Evolutionary conservation across 1,140 invertebrate genomes (phyloP), one percentile per base, ranked within the genome.

Genomic region (Pachyrhynchus sulphureomaculatus): DNA sequence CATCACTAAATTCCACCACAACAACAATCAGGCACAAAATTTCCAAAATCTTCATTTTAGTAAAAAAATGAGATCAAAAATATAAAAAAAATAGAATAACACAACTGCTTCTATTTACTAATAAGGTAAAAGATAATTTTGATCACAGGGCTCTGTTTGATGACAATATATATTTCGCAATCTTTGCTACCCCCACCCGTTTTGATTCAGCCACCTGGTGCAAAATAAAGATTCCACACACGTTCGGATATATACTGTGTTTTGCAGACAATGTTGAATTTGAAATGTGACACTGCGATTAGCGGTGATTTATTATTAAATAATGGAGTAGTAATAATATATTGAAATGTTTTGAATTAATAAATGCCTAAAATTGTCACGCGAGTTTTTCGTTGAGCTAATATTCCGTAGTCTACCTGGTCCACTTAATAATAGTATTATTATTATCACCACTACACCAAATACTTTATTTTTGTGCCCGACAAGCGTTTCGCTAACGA

Each of bases 161-260:
- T n/a, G 41, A 33, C 3, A 39, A 39, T 58, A 37, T 58, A 58
- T 58, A 58, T 58, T 45, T 58, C 55, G 42, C 54, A 56, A 56
- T 56, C 41, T 4, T 36, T 17, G 23, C 47, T 21, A 9, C 41
- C 37, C 37, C 54, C 39, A 42, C 39, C 20, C n/a, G 1, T 41
- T 39, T 39, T 42, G 23, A 54, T 54, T 54, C 51, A 54, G 21
- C 23, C 51, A 54, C 51, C 51, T 54, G 51, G 34, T 32, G 4
- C n/a, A 56, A 44, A 26, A 34, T 58, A 41, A 9, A n/a, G 33
- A 58, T 58, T 48, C 55, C 18, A 13, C 18, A 24, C 45, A 58
- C 55, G 55, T 48, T 49, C 36, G 13, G 45, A 48, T 58, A 48
- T 58, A 58, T 58, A 58, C 41, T 13, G 6, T 56, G 55, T 58